Base-by-base conservation (phyloP, 1,140 invertebrate species). In the Rhynchophorus ferrugineus region DNA sequence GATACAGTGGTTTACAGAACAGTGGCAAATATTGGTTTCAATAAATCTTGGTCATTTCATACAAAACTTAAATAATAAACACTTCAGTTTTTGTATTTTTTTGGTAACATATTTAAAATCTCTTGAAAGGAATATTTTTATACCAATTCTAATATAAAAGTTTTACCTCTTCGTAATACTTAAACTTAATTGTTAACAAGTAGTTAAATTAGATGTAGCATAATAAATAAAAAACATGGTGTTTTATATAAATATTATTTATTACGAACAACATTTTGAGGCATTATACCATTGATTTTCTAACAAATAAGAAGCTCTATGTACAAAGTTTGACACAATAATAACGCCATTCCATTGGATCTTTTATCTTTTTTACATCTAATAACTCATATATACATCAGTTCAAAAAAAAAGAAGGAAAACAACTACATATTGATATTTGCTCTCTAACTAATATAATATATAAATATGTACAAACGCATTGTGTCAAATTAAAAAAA, bases 271-370 rank as follows among this genome's bases (percentile, higher is more conserved):
- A 44, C 47, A 49, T 49, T 42, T 49, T n/a, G 22, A 44, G 29
- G 49, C 49, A 51, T 42, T 41, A 33, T 41, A 51, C 49, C 49
- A 51, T 36, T 34, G 19, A 43, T 17, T 11, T 42, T 51, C 49
- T 51, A 51, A 51, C 41, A 51, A 51, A 44, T 24, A 51, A 34
- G 16, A 51, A 51, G 49, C 49, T 44, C 14, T 51, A 51, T 51
- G 9, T 51, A 51, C 49, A 51, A 24, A 18, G 17, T 42, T 7
- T 48, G 18, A 47, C 45, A 47, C 18, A 16, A 21, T 20, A 11
- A 22, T 37, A 49, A n/a, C 24, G 13, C 9, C 9, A 8, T 34
- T 34, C 13, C 21, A n/a, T 29, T 29, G 11, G 5, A 29, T 29
- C 5, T 29, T 29, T 14, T 24, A 42, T 34, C 13, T 14, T 20